Evolutionary conservation across 2,797 vertebrate genomes (phyloP).

Genomic region (Pogonophryne albipinna): DNA sequence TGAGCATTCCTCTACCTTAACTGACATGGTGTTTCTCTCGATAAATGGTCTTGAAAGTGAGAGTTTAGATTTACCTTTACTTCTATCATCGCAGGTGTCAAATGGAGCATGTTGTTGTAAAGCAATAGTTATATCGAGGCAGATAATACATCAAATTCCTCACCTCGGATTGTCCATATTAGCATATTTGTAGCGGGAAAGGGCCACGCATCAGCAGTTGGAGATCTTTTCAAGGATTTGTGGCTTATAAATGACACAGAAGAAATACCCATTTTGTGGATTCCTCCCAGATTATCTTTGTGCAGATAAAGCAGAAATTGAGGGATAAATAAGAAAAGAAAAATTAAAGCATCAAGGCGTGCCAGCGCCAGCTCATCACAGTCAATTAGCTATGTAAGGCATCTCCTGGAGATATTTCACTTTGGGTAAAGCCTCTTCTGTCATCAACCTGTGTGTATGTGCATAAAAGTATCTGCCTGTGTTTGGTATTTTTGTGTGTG

Average conservation of each 20-base stretch:
- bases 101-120: constrained; percentile 41
- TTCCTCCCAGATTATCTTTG: constrained; percentile 66
- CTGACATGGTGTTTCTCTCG: constrained; percentile 2
- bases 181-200: constrained; percentile 68
- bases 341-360: constrained; percentile 36
- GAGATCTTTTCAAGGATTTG: constrained; percentile 61
- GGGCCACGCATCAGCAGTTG: constrained; percentile 47
- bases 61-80: constrained; percentile 38
- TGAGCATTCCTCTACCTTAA: constrained; percentile 27
- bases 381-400: constrained; percentile 71
- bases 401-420: constrained; percentile 62
- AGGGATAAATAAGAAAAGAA: constrained; percentile 55
- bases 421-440: constrained; percentile 57
- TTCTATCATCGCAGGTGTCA: constrained; percentile 44
- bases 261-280: constrained; percentile 53
- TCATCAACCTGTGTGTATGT: constrained; percentile 54
- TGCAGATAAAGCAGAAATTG: constrained; percentile 59
- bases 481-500: constrained; percentile 31
- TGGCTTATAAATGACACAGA: constrained; percentile 47
- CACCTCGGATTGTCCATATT: constrained; percentile 61
- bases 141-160: constrained; percentile 57
- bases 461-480: constrained; percentile 25
- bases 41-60: constrained; percentile 29
- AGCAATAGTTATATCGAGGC: constrained; percentile 32
- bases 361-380: constrained; percentile 70